Percentiles rank a stretch among this genome's conserved stretches.
These are phyloP conservation scores for Exocentrus adspersus DNA, from an alignment of 2,888 invertebrate genomes.

Conservation along the genomic window DNA sequence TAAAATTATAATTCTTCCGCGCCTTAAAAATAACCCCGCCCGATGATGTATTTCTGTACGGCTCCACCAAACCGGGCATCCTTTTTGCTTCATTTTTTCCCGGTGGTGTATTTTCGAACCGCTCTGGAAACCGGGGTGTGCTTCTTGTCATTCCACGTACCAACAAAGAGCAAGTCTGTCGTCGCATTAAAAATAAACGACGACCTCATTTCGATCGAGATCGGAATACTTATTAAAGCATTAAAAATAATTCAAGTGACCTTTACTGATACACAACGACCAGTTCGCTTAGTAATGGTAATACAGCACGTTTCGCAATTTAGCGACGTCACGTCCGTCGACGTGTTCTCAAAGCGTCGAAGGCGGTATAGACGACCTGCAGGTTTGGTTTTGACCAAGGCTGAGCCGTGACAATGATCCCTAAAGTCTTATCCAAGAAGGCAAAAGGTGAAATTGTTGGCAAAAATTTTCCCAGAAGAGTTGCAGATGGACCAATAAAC, in stretches of 20 bases:
- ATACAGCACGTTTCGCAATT: conserved; percentile 25
- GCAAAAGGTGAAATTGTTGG: too few species aligned
- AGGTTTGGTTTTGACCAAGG: too few species aligned
- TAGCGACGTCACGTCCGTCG: conserved; percentile 16
- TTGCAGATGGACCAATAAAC: too few species aligned
- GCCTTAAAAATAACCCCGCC: neutral
- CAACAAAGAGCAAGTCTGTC: conserved; percentile 13
- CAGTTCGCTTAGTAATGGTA: conserved; percentile 17
- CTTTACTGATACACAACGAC: conserved; percentile 25
- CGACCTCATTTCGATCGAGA: conserved; percentile 32
- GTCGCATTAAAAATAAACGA: conserved; percentile 23
- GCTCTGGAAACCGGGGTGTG: conserved; percentile 9
- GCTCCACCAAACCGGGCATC: conserved; percentile 2
- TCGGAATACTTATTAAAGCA: conserved; percentile 30
- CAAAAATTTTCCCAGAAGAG: too few species aligned
- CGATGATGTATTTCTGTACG: conserved; percentile 7
- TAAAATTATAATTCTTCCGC: too few species aligned
- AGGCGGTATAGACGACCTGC: too few species aligned
- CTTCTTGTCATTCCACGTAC: conserved; percentile 23
- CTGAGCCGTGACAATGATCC: too few species aligned
- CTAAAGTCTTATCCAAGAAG: too few species aligned
- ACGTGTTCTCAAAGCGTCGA: too few species aligned
- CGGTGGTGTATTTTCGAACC: conserved; percentile 5
- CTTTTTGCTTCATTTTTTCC: conserved; percentile 15
- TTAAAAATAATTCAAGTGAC: conserved; percentile 29